Evolutionary conservation across 2,797 vertebrate species (phyloP).

Genomic region (Pangasius krempfi): DNA sequence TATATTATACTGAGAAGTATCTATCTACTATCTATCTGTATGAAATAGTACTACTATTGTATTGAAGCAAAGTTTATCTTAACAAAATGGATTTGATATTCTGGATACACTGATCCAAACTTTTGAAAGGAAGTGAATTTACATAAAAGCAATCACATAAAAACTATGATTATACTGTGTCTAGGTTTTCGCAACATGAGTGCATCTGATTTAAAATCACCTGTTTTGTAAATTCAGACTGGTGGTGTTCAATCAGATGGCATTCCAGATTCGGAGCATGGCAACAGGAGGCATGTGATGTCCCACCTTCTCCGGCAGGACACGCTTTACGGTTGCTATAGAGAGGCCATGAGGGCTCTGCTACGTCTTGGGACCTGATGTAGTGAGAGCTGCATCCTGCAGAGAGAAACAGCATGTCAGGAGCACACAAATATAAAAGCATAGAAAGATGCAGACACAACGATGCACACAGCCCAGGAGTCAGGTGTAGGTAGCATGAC

Average conservation of each 20-base stretch:
- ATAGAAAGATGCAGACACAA: not conserved
- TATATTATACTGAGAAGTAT: not conserved
- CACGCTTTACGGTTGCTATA: constrained; percentile 64
- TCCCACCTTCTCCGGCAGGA: constrained; percentile 50
- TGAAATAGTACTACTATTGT: not conserved
- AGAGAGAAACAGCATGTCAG: not conserved
- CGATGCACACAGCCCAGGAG: not conserved
- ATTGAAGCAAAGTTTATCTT: not conserved
- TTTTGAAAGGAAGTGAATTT: not conserved
- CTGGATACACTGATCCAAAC: not conserved
- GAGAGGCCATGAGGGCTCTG: constrained; percentile 56
- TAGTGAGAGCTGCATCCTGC: constrained; percentile 77
- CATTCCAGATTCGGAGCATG: constrained; percentile 77
- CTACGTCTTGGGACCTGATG: constrained; percentile 28
- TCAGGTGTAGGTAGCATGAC: not conserved
- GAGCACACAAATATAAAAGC: not conserved
- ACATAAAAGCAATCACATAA: not conserved
- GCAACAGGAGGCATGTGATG: constrained; percentile 77
- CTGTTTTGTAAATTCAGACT: constrained; percentile 64
- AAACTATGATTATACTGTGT: not conserved
- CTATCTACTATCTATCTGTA: not conserved
- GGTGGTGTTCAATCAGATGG: constrained; percentile 69
- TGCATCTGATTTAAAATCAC: constrained; percentile 60
- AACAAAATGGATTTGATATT: not conserved
- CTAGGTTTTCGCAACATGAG: not conserved